Evolutionary conservation across 2,113 vertebrate genomes (phyloP), one percentile per base, ranked within the genome.

Genomic region (Dryoscopus gambensis): DNA sequence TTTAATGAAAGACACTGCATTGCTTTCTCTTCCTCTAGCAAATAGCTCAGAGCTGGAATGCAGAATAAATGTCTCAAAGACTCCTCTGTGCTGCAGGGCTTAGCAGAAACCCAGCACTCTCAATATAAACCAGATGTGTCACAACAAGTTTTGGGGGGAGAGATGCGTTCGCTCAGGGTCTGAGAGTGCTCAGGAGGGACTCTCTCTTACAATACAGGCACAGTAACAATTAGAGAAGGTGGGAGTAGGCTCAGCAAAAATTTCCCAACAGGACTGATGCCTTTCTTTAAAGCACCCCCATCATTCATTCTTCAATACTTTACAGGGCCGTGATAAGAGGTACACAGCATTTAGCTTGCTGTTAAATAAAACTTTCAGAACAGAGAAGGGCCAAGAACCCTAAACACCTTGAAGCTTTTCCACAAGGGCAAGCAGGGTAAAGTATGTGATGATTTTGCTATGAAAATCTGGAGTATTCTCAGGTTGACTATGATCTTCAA

Each of bases 71-170:
- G 76, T 86, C 96, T 96, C 79, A 95, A 93, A 96, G 84, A 77
- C 37, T 95, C 59, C 86, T 86, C 83, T 67, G 63, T 96, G 95
- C 94, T 93, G 68, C 65, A 94, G 89, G 86, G 93, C 71, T 95
- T 69, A 90, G 85, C 68, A 94, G 91, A 95, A 97, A 95, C 50
- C 50, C 92, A 93, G 95, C 73, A 95, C 79, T 81, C 89, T 96
- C 93, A 96, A 97, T 96, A 91, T 56, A 94, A 97, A 97, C 83
- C 97, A 98, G 96, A 98, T 97, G 97, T 95, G 96, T 95, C 84
- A 88, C 95, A 97, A 97, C 94, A 97, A 84, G 95, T 95, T 94
- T 89, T 91, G 84, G 84, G 89, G 93, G 89, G 75, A 91, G 93
- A 95, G 90, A 91, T 42, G 80, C 33, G 62, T 52, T 90, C 5